These are phyloP conservation scores for Notothenia rossii DNA, from an alignment of 2,113 vertebrate species.

Conservation along the genomic window DNA sequence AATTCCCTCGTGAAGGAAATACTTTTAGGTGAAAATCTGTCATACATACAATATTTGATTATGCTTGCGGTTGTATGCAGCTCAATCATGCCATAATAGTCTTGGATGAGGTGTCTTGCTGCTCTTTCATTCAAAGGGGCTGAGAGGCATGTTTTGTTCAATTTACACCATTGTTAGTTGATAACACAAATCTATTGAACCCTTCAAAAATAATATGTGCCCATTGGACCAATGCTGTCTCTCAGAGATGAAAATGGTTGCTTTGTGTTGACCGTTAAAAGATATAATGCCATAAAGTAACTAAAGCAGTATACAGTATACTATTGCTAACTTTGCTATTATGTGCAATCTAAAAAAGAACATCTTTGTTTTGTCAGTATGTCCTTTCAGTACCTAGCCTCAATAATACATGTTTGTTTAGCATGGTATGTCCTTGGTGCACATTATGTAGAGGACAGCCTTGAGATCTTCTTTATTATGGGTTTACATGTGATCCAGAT, in stretches of 20 bases:
- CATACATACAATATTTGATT: background rate
- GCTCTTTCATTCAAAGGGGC: background rate
- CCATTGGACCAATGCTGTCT: background rate
- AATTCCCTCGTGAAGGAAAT: background rate
- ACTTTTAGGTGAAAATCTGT: background rate
- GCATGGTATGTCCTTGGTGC: background rate
- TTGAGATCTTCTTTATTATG: background rate
- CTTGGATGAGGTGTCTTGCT: background rate
- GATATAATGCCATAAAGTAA: background rate
- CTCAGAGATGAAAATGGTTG: background rate
- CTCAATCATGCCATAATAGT: background rate
- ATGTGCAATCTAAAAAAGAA: background rate
- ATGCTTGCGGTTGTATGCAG: background rate
- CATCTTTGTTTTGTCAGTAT: background rate
- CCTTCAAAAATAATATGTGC: background rate
- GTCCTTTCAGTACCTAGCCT: background rate
- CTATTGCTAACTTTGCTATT: background rate
- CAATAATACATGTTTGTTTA: background rate
- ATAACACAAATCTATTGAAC: slow-evolving; percentile 17
- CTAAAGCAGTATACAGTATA: background rate
- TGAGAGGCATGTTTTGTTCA: slow-evolving; percentile 4
- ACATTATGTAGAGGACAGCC: background rate
- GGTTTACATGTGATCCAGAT: background rate
- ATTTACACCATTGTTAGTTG: slow-evolving; percentile 6
- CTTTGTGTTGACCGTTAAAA: background rate